Base-by-base conservation (phyloP, 2,797 vertebrate species). In the Parauchenoglanis punctatus region DNA sequence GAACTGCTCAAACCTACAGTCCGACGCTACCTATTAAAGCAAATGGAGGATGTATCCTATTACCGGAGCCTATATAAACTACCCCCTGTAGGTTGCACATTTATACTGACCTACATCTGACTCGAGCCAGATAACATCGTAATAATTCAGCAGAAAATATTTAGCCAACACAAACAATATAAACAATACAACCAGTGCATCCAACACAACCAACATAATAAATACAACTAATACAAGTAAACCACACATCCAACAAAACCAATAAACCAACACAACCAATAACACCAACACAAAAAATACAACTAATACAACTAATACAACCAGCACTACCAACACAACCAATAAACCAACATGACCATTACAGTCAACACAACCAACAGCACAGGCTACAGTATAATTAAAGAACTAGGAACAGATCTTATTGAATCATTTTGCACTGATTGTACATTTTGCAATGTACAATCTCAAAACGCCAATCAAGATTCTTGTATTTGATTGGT, bases 101-200 rank as follows among this genome's bases (percentile, higher is more conserved):
- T 67, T 52, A 83, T 31, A 52, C 2, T 52, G 81, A 67, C 80
- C 59, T 65, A 82, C 80, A 82, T 20, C 44, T 11, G 25, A 67
- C 52, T 56, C 20, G 23, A 75, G 73, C 44, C 52, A 4, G 28
- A 78, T 20, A 35, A 59, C 31, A 13, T 61, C 58, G 1, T 8
- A 10, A 20, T 35, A 20, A 11, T 40, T 44, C 78, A 35, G n/a
- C 18, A 40, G 54, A 58, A 56, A 31, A 17, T 18, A 49, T n/a
- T 25, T 23, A 49, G 12, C 44, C 20, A 23, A 75, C 10, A 5
- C 23, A 2, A 75, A 4, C 44, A 49, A 49, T 10, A 49, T 10
- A 49, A 49, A 49, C 46, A 49, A 49, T 49, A 49, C 46, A 49
- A 49, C 46, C 46, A 49, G 8, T 49, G 4, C 46, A 49, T 7